Base-by-base conservation (phyloP, 2,888 invertebrate species). In the Lagria hirta region DNA sequence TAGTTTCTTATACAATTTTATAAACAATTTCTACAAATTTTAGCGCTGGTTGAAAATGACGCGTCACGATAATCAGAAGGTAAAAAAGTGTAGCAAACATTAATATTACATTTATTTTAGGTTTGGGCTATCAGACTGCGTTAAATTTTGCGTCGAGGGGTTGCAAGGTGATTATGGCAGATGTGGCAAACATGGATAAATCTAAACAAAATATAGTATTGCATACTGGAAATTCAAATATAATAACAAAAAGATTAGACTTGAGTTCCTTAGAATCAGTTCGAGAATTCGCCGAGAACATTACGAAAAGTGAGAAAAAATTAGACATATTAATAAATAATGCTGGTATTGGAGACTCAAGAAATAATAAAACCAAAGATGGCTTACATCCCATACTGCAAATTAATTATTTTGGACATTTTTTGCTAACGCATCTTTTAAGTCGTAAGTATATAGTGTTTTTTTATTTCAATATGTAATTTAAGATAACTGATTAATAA, bases 371-470 rank as follows among this genome's bases (percentile, higher is more conserved):
- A 37, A 82, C 83, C 0, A 74, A 76, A 43, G 84, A 86, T 51
- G 84, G 83, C 0, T 72, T 86, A 23, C 77, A 85, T 24, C 66
- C 73, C 7, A 80, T 78, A 28, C 79, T 84, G 75, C 84, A 84
- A 54, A 76, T 82, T 14, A 87, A 88, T 57, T 79, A 86, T 60
- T 81, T 84, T 58, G 86, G 84, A 5, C 83, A 82, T 2, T 88
- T 87, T 61, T 66, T 88, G 14, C 69, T 88, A 40, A 86, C 86
- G 0, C 72, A 82, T 48, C 73, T 88, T 0, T 66, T 88, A 1
- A 62, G 77, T 5, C 79, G 80, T 52, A 51, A 71, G 55, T n/a
- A n/a, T n/a, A n/a, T n/a, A n/a, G n/a, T n/a, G n/a, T n/a, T n/a
- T n/a, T n/a, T n/a, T n/a, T n/a, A n/a, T n/a, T n/a, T n/a, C n/a